Evolutionary conservation across 2,888 invertebrate species (phyloP).

Genomic region (Sepioteuthis lessoniana): DNA sequence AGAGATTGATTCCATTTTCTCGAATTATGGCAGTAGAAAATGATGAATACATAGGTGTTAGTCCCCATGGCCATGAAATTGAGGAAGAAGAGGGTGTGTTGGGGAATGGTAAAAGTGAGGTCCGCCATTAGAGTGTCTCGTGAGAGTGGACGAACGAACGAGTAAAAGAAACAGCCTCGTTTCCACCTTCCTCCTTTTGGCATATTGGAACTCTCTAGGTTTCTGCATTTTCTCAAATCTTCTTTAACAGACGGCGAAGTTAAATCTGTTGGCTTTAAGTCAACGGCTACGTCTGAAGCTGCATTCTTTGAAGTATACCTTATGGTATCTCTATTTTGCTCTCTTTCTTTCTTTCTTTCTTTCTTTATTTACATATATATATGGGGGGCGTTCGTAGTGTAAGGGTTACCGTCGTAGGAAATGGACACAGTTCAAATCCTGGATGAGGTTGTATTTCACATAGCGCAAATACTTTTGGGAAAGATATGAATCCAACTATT

Average conservation of each 20-base stretch:
- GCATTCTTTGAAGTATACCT: not conserved
- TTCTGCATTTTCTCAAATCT: not conserved
- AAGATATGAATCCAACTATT: no score
- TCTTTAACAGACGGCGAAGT: not conserved
- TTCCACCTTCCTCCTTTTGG: not conserved
- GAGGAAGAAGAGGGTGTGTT: not conserved
- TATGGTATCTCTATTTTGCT: no score
- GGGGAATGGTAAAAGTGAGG: not conserved
- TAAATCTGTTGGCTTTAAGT: not conserved
- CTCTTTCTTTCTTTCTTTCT: no score
- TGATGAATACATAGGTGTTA: slow-evolving; percentile 18
- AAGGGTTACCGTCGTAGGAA: no score
- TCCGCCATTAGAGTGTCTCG: not conserved
- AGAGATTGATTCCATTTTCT: not conserved
- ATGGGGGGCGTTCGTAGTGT: no score
- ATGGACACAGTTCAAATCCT: no score
- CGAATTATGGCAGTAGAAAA: not conserved
- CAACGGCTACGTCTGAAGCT: not conserved
- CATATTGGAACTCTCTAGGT: not conserved
- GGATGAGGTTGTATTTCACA: no score
- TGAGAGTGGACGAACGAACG: not conserved
- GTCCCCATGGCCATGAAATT: not conserved
- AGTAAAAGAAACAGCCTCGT: not conserved
- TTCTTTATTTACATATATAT: no score
- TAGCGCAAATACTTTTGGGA: no score